Conservation (phyloP, 2,888 invertebrate genomes). For the Drosophila tanythrix region DNA sequence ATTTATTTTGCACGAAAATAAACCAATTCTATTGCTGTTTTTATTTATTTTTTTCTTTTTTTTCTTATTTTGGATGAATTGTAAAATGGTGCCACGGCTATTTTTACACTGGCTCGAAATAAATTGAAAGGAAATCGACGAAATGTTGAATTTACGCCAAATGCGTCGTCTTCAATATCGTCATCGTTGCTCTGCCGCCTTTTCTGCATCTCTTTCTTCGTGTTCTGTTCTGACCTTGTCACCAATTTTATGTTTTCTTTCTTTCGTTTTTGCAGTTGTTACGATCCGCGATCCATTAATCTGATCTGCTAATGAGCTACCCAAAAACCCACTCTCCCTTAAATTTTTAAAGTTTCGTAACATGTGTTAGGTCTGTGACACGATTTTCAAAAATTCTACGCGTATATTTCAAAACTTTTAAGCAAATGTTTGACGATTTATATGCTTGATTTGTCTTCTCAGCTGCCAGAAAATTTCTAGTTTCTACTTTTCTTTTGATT, state of each 20-base stretch:
- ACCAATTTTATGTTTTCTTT: conserved; percentile 42
- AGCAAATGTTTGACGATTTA: conserved; percentile 57
- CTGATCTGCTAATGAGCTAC: conserved; percentile 25
- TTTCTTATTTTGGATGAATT: conserved; percentile 36
- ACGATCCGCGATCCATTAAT: conserved; percentile 19
- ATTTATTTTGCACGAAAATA: conserved; percentile 72
- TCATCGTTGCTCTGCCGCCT: conserved; percentile 14
- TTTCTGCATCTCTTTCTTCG: conserved; percentile 2
- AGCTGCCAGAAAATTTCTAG: conserved; percentile 58
- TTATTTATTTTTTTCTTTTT: conserved; percentile 1
- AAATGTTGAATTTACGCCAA: conserved; percentile 50
- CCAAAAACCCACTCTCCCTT: conserved; percentile 4
- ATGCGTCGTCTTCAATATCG: conserved; percentile 31
- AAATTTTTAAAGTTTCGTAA: conserved; percentile 27
- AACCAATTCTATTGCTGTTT: conserved; percentile 46
- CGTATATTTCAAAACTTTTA: conserved; percentile 32
- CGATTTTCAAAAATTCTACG: conserved; percentile 19
- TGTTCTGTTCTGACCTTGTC: conserved; percentile 60
- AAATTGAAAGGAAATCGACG: conserved; percentile 58
- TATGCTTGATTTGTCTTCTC: conserved; percentile 59
- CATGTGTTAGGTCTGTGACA: conserved; percentile 17
- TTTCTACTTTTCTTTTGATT: conserved; percentile 10
- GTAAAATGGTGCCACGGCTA: conserved; percentile 58
- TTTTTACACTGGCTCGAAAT: conserved; percentile 60
- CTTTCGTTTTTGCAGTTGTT: conserved; percentile 18